These are phyloP conservation scores for Fopius arisanus DNA, from an alignment of 1,140 invertebrate species.

Conservation along the genomic window DNA sequence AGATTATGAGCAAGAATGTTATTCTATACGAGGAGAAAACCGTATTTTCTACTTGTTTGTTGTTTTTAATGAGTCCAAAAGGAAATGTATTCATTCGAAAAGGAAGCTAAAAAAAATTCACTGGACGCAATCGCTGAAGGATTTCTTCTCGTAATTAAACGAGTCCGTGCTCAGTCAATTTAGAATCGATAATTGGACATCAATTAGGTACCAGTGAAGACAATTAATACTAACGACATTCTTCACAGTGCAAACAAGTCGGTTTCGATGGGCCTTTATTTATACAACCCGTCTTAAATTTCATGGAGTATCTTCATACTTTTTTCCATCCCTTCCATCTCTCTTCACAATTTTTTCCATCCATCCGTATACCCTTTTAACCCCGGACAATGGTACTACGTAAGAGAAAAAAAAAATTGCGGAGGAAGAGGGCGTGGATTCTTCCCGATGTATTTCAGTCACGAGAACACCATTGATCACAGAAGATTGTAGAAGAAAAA, in stretches of 20 bases:
- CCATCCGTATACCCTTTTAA: not conserved
- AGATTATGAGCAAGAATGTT: too few species aligned
- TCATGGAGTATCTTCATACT: not conserved
- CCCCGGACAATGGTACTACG: constrained; percentile 22
- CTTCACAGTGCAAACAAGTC: too few species aligned
- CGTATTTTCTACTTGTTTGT: too few species aligned
- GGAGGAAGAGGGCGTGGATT: constrained; percentile 25
- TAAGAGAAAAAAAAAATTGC: not conserved
- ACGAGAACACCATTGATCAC: constrained; percentile 37
- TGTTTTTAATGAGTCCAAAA: too few species aligned
- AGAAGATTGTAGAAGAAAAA: not conserved
- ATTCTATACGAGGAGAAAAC: too few species aligned
- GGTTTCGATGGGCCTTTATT: not conserved
- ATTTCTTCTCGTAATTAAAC: not conserved
- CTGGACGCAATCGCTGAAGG: not conserved
- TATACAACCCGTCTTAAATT: not conserved
- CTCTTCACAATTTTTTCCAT: not conserved
- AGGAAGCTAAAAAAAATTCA: constrained; percentile 3
- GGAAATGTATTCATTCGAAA: too few species aligned
- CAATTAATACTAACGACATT: constrained; percentile 36
- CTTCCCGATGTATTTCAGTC: constrained; percentile 31
- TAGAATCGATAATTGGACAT: constrained; percentile 44
- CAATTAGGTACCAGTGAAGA: constrained; percentile 41
- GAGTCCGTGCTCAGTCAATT: not conserved
- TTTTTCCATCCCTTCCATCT: not conserved